Percentiles rank a stretch among this genome's conserved stretches.
These are phyloP conservation scores for Cnemophilus loriae DNA, from an alignment of 2,113 vertebrate genomes.

Conservation along the genomic window DNA sequence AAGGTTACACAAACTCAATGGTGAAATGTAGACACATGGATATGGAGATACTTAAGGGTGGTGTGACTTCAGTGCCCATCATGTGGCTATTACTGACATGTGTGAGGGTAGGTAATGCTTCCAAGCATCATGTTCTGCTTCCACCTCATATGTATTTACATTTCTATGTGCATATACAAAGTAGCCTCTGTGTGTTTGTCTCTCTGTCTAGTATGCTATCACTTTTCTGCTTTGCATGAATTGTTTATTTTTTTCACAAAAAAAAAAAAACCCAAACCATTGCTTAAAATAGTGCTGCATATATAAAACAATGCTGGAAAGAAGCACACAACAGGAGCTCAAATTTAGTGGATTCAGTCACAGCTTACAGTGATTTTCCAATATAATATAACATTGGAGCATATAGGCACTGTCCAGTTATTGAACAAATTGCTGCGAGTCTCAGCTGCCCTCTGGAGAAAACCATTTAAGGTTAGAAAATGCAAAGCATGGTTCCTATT, in stretches of 20 bases:
- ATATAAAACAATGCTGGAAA: background rate
- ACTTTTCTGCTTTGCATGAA: background rate
- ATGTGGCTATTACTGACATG: background rate
- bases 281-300: background rate
- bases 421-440: background rate
- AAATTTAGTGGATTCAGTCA: background rate
- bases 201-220: too few relatives aligned
- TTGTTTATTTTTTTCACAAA: background rate
- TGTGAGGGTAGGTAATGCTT: background rate
- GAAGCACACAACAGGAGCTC: background rate
- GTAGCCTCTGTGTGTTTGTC: background rate
- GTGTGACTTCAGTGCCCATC: background rate
- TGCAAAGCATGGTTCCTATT: background rate
- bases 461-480: background rate
- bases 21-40: fast-evolving
- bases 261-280: background rate
- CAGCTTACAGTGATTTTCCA: background rate
- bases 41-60: background rate
- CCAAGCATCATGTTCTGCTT: background rate
- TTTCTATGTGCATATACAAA: background rate
- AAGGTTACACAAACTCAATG: background rate
- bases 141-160: background rate
- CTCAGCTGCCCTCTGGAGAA: background rate
- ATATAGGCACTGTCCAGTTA: background rate
- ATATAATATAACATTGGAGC: background rate